Percentiles rank a stretch among this genome's conserved stretches.
These are phyloP conservation scores for Hiodon alosoides DNA, from an alignment of 2,113 vertebrate genomes.

Conservation along the genomic window DNA sequence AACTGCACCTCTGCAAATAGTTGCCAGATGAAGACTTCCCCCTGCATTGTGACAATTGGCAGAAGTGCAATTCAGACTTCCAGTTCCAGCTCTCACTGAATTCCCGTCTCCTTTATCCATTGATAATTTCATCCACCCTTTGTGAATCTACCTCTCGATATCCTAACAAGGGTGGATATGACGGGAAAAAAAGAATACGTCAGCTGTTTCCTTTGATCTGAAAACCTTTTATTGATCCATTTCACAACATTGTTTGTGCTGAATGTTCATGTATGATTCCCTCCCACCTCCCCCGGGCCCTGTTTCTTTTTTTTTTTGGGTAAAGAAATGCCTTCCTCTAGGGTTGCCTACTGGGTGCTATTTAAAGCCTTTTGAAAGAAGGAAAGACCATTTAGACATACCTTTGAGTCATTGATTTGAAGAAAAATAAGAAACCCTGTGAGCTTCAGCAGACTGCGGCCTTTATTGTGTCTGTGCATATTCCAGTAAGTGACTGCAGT, in stretches of 20 bases:
- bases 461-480: conserved; percentile 41
- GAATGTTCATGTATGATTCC: conserved; percentile 50
- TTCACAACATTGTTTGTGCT: conserved; percentile 38
- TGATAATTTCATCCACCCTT: conserved; percentile 12
- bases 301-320: conserved; percentile 25
- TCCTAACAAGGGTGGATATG: conserved; percentile 11
- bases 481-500: conserved; percentile 72
- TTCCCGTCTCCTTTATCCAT: conserved; percentile 16
- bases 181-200: conserved; percentile 15
- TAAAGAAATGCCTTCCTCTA: conserved; percentile 46
- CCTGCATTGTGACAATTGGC: neutral
- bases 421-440: neutral
- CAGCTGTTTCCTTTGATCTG: conserved; percentile 45
- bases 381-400: conserved; percentile 28
- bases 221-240: conserved; percentile 32
- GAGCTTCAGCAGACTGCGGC: neutral
- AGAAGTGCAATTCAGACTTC: neutral
- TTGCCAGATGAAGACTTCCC: conserved; percentile 1
- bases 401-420: conserved; percentile 38
- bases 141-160: conserved; percentile 14
- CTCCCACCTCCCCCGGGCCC: conserved; percentile 18
- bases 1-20: neutral
- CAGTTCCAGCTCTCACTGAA: neutral
- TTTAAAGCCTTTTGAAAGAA: conserved; percentile 40
- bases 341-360: conserved; percentile 30